These are phyloP conservation scores for Nesometra sesokonis DNA, from an alignment of 35 echinoderm and acorn worm species.

Conservation along the genomic window DNA sequence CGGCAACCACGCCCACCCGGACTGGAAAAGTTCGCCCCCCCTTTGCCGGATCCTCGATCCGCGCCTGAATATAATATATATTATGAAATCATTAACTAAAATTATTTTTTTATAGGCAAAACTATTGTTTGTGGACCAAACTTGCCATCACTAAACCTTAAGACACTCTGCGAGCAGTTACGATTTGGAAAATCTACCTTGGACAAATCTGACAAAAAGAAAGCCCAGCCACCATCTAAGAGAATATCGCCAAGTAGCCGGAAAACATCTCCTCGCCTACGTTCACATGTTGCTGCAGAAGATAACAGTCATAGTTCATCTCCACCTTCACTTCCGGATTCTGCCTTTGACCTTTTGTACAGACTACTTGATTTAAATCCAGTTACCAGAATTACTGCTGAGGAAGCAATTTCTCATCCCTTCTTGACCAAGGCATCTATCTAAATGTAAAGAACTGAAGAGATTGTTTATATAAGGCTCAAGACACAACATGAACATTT, in stretches of 20 bases:
- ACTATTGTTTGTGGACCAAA: conserved; percentile 50
- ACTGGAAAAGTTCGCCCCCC: too few species aligned
- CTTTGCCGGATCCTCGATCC: too few species aligned
- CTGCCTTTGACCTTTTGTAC: conserved; percentile 51
- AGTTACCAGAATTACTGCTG: conserved; percentile 49
- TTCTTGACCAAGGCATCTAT: too few species aligned
- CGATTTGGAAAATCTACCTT: not conserved
- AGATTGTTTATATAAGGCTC: too few species aligned
- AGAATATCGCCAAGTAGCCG: not conserved
- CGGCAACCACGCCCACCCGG: too few species aligned
- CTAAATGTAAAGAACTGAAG: too few species aligned
- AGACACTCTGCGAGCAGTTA: conserved; percentile 70
- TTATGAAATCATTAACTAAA: too few species aligned
- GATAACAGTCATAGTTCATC: not conserved
- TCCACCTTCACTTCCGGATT: conserved; percentile 39
- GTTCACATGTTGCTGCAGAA: not conserved
- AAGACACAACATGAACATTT: too few species aligned
- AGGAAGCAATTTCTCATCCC: conserved; percentile 64
- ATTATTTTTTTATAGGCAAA: conserved; percentile 54
- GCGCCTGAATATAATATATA: too few species aligned
- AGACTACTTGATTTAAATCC: conserved; percentile 76
- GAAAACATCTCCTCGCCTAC: not conserved
- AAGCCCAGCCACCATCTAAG: not conserved
- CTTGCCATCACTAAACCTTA: conserved; percentile 50
- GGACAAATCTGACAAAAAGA: not conserved